phyloP scores from a whole-genome alignment of 2,113 vertebrate genomes.

The Puffinus mauretanicus region DNA sequence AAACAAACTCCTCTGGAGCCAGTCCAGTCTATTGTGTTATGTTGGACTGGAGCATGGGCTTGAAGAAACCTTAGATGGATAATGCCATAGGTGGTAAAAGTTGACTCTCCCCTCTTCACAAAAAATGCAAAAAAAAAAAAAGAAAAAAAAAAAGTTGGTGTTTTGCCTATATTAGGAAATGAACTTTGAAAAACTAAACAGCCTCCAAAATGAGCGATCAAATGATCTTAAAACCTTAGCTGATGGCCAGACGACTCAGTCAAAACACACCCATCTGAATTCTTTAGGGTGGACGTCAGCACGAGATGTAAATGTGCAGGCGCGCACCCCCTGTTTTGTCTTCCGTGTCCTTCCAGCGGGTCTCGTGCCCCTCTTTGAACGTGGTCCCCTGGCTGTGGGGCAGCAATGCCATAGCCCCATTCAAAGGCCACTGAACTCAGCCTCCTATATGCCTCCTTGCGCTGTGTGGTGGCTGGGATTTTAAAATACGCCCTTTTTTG shows the following conservation, averaged over 20 bases:
- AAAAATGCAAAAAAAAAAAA: background rate
- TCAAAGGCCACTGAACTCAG: background rate
- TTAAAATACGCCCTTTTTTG: background rate
- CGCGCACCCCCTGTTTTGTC: background rate
- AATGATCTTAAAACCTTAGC: background rate
- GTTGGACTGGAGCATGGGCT: background rate
- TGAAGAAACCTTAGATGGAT: background rate
- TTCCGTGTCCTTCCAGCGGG: background rate
- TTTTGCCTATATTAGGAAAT: background rate
- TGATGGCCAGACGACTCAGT: background rate
- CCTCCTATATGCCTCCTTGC: background rate
- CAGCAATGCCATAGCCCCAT: accelerated
- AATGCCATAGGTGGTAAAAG: background rate
- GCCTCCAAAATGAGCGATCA: background rate
- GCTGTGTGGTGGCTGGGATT: background rate
- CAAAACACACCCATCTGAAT: background rate
- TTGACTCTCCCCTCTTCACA: background rate
- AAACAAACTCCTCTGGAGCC: slow-evolving; percentile 64
- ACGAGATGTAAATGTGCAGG: accelerated
- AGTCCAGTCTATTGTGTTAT: slow-evolving; percentile 50
- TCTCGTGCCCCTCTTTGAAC: background rate
- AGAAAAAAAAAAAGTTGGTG: background rate
- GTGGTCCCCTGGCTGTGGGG: background rate
- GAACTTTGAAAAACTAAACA: background rate
- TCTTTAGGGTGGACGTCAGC: background rate